phyloP scores from a whole-genome alignment of 2,888 invertebrate genomes.

The Lithophane semibrunnea region DNA sequence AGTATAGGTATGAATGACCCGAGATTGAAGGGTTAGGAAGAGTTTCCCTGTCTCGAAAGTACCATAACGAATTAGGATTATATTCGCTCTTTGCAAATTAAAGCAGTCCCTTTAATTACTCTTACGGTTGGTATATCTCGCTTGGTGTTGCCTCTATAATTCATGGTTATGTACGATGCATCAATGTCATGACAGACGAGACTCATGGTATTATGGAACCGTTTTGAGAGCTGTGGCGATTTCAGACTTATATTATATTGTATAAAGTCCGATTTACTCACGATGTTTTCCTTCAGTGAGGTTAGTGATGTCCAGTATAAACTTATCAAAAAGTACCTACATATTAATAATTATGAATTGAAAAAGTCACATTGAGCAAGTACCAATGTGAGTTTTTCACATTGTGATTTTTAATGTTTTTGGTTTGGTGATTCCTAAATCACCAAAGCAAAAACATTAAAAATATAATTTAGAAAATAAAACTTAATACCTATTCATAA shows the following conservation, averaged over 20 bases:
- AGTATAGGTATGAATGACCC: conserved; percentile 50
- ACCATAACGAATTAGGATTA: conserved; percentile 60
- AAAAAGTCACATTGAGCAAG: background rate
- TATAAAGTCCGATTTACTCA: no score
- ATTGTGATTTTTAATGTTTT: no score
- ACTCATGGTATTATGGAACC: no score
- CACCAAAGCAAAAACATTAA: background rate
- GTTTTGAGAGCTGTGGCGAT: no score
- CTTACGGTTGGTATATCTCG: conserved; percentile 28
- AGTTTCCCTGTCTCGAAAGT: conserved; percentile 26
- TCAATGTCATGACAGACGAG: conserved; percentile 10
- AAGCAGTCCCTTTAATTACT: conserved; percentile 52
- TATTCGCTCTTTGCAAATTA: conserved; percentile 53
- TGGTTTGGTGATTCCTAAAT: no score
- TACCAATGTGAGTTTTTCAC: no score
- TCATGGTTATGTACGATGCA: conserved; percentile 17
- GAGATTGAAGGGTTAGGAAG: conserved; percentile 50
- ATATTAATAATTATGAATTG: background rate
- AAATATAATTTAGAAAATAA: background rate
- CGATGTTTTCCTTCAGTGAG: no score
- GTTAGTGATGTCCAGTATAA: background rate
- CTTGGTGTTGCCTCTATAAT: conserved; percentile 24
- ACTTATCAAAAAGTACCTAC: background rate
- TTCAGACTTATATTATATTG: no score
- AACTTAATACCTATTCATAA: conserved; percentile 47